These are phyloP conservation scores for Drosophila greeni DNA, from an alignment of 2,888 invertebrate species.

Conservation along the genomic window DNA sequence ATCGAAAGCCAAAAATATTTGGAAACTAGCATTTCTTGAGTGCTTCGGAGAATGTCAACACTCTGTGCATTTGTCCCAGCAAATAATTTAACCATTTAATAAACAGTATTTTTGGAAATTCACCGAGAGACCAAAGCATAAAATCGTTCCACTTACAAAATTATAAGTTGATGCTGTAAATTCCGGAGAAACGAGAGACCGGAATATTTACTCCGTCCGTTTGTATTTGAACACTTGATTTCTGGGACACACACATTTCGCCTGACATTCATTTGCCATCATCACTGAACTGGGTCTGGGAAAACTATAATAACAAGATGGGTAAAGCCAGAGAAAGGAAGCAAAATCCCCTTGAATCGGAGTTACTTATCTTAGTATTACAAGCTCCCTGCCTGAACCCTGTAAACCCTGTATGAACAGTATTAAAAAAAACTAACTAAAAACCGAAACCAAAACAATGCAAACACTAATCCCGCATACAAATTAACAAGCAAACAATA, in stretches of 20 bases:
- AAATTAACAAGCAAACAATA: constrained; percentile 22
- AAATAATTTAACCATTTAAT: not conserved
- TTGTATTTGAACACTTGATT: constrained; percentile 25
- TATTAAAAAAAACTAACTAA: constrained; percentile 55
- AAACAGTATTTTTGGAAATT: constrained; percentile 1
- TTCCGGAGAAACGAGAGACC: constrained; percentile 6
- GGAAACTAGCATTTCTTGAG: not conserved
- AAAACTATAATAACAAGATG: not conserved
- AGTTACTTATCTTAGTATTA: not conserved
- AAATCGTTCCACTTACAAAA: not conserved
- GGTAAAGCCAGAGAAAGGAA: not conserved
- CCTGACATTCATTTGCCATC: constrained; percentile 21
- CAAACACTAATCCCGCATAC: constrained; percentile 12
- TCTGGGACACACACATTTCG: constrained; percentile 25
- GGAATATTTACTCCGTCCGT: constrained; percentile 64
- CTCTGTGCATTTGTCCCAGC: constrained; percentile 1
- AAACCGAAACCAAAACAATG: constrained; percentile 9
- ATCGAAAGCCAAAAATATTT: too few relatives aligned
- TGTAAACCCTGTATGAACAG: constrained; percentile 49
- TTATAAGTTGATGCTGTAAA: constrained; percentile 24
- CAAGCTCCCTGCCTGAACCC: not conserved
- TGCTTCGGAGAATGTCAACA: not conserved
- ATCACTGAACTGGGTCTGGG: not conserved
- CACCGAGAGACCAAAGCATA: not conserved
- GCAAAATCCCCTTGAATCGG: not conserved